Evolutionary conservation across 1,140 invertebrate genomes (phyloP).

Genomic region (Aphelinus atriplicis): DNA sequence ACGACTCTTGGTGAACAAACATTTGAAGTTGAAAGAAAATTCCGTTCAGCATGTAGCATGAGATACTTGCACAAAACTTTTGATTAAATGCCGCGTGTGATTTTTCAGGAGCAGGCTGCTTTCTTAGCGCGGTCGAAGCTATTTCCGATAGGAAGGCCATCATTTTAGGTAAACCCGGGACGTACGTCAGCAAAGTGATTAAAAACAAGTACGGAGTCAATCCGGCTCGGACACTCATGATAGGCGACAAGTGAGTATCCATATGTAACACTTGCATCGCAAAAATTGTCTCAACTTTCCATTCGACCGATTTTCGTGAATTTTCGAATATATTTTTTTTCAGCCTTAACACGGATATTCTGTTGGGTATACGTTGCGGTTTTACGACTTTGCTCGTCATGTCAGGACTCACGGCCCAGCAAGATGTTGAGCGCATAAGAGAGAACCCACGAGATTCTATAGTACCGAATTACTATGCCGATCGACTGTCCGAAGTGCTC

Average conservation of each 20-base stretch:
- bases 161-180: slow-evolving; percentile 87
- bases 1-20: too few species aligned
- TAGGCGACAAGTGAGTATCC: slow-evolving; percentile 76
- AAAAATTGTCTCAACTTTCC: too few species aligned
- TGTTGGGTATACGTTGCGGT: slow-evolving; percentile 83
- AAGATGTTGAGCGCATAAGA: slow-evolving; percentile 74
- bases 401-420: slow-evolving; percentile 79
- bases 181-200: slow-evolving; percentile 71
- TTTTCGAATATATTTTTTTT: background rate
- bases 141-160: slow-evolving; percentile 82
- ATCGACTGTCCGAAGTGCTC: slow-evolving; percentile 45
- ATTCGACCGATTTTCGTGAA: too few species aligned
- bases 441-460: slow-evolving; percentile 70
- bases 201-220: slow-evolving; percentile 73
- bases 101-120: slow-evolving; percentile 79
- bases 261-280: too few species aligned
- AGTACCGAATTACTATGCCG: slow-evolving; percentile 81
- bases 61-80: too few species aligned
- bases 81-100: background rate
- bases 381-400: slow-evolving; percentile 87
- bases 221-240: slow-evolving; percentile 88
- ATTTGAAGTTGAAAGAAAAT: too few species aligned
- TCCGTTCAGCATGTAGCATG: too few species aligned
- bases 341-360: slow-evolving; percentile 89
- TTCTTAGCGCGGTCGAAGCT: slow-evolving; percentile 85